Conservation (phyloP, 2,113 vertebrate genomes). For the Nematolebias whitei region DNA sequence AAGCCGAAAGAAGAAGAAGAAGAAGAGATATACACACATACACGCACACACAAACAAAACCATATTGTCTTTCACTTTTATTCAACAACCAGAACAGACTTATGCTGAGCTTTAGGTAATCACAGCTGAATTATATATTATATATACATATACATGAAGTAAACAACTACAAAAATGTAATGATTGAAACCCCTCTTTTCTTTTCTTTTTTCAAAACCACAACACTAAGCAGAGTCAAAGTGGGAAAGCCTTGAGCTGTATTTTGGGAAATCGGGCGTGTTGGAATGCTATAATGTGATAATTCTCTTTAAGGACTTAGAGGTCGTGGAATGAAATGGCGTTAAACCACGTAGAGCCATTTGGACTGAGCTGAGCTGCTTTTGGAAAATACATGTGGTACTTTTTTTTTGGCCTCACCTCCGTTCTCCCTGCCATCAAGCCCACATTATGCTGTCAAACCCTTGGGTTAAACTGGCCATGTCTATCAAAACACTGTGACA, state of each 20-base stretch:
- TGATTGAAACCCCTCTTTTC: constrained; percentile 44
- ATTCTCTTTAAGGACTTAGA: constrained; percentile 78
- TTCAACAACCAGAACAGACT: too few relatives aligned
- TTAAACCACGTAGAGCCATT: constrained; percentile 75
- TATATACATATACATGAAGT: constrained; percentile 65
- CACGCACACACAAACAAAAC: too few relatives aligned
- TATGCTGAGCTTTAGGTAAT: too few relatives aligned
- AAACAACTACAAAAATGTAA: constrained; percentile 51
- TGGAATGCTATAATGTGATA: constrained; percentile 83
- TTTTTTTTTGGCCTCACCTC: constrained; percentile 56
- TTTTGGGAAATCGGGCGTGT: constrained; percentile 79
- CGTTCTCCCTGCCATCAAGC: constrained; percentile 44
- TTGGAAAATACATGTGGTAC: constrained; percentile 75
- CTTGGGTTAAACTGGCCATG: constrained; percentile 67
- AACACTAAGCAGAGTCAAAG: constrained; percentile 69
- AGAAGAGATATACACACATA: too few relatives aligned
- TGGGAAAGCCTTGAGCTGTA: constrained; percentile 72
- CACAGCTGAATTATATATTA: too few relatives aligned
- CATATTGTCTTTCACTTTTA: too few relatives aligned
- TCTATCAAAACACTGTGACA: constrained; percentile 76
- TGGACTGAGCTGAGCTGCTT: constrained; percentile 59
- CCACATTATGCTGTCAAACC: constrained; percentile 60
- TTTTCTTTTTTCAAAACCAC: constrained; percentile 53
- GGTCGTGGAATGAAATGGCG: constrained; percentile 76
- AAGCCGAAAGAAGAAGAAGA: too few relatives aligned